Evolutionary conservation across 1,140 invertebrate species (phyloP), one percentile per base, ranked within the genome.

Genomic region (Mamestra configurata): DNA sequence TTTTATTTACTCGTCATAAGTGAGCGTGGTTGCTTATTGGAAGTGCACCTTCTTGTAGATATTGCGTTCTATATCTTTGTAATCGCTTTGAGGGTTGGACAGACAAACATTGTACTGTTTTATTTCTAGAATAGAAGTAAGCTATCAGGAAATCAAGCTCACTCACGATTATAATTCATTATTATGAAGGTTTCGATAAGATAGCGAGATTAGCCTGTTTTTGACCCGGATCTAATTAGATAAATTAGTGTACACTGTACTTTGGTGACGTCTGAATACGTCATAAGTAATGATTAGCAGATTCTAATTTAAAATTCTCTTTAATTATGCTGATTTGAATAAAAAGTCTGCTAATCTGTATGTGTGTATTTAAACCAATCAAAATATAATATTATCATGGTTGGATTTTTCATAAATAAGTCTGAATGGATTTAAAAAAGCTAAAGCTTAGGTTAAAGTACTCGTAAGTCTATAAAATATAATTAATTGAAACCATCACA

Each of bases 1-100:
- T 66, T 64, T 40, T 66, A 66, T 43, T 11, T 68, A 68, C 31
- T 46, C 22, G 46, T 43, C 22, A 24, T 11, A 18, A 22, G 3
- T 13, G 6, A 13, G 10, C 46, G 22, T 22, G 10, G 22, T 24
- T 24, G 35, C 35, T 31, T 6, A 31, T 59, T 59, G 24, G 18
- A 37, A 13, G 0, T 15, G 13, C 51, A 11, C 2, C 18, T 55
- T 55, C 20, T 4, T 24, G 18, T 53, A 20, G 51, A 8, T 7
- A 53, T 49, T 49, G 4, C 13, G 6, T 49, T 49, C 15, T n/a
- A 49, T n/a, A 49, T 49, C 46, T 49, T 49, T 49, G 46, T 49
- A 49, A 13, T 5, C 46, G n/a, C 2, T 31, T 31, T 31, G 2
- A 31, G n/a, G n/a, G 27, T 31, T 31, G 27, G 5, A 5, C 27